A percentile compares a stretch with the other conserved stretches of the same genome.
Conservation (phyloP, 2,797 vertebrate genomes). For the Esox lucius region DNA sequence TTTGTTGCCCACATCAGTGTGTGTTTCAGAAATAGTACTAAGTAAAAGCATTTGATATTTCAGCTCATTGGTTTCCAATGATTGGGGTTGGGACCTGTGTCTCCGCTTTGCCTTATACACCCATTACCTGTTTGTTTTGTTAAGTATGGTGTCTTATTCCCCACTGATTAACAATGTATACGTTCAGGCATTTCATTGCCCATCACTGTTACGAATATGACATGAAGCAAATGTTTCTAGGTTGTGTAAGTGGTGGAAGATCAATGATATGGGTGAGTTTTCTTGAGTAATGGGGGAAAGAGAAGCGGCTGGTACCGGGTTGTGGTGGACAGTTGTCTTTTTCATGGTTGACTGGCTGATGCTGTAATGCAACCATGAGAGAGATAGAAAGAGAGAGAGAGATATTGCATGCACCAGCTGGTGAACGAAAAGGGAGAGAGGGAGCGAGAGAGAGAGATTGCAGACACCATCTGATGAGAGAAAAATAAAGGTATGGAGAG, state of each 20-base stretch:
- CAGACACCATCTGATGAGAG: neutral
- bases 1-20: no score
- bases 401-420: constrained; percentile 12
- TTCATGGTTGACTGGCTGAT: constrained; percentile 47
- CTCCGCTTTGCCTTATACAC: neutral
- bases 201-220: neutral
- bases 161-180: neutral
- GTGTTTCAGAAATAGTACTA: no score
- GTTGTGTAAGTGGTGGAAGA: neutral
- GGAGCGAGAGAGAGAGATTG: neutral
- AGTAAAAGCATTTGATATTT: neutral
- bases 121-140: neutral
- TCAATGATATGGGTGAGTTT: neutral
- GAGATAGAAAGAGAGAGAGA: neutral
- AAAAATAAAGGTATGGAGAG: neutral
- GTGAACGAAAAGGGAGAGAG: neutral
- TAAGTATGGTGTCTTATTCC: neutral
- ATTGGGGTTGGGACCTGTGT: neutral
- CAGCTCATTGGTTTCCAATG: neutral
- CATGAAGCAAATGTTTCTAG: neutral
- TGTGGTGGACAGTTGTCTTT: constrained; percentile 47
- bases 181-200: neutral
- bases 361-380: constrained; percentile 27
- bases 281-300: neutral
- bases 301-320: constrained; percentile 3